phyloP scores from a whole-genome alignment of 2,113 vertebrate species.

The Centropus bengalensis region DNA sequence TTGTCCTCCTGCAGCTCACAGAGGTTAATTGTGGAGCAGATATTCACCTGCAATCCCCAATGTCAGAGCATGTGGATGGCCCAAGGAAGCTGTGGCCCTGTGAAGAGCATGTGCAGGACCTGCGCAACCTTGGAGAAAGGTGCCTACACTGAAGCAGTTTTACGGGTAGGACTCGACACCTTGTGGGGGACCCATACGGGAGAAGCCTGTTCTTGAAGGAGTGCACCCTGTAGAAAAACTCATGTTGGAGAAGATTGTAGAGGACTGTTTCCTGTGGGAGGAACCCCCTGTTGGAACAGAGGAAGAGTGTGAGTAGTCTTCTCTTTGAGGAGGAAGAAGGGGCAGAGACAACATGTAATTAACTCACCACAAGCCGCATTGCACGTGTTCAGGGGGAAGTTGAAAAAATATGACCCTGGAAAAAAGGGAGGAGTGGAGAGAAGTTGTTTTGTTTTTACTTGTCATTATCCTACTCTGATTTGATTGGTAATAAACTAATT shows the following conservation, averaged over 20 bases:
- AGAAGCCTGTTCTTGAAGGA: not conserved
- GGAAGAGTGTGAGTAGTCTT: not conserved
- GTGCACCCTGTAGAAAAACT: not conserved
- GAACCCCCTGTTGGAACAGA: too few relatives aligned
- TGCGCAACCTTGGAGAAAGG: too few relatives aligned
- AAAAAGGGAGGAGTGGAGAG: not conserved
- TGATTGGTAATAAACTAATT: not conserved
- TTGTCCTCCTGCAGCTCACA: not conserved
- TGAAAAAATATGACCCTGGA: not conserved
- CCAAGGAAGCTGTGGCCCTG: not conserved
- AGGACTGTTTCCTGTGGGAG: not conserved
- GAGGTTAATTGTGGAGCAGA: not conserved
- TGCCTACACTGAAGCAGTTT: not conserved
- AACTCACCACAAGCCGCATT: not conserved
- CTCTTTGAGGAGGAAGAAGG: not conserved
- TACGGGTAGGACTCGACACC: not conserved
- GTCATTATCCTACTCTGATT: not conserved
- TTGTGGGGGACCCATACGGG: not conserved
- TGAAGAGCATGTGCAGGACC: not conserved
- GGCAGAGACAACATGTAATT: not conserved
- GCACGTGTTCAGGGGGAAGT: not conserved
- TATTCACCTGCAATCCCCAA: too few relatives aligned
- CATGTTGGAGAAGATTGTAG: not conserved
- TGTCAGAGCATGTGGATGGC: too few relatives aligned
- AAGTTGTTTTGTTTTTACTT: not conserved